Evolutionary conservation across 1,140 invertebrate genomes (phyloP).

Genomic region (Drosophila dunni): DNA sequence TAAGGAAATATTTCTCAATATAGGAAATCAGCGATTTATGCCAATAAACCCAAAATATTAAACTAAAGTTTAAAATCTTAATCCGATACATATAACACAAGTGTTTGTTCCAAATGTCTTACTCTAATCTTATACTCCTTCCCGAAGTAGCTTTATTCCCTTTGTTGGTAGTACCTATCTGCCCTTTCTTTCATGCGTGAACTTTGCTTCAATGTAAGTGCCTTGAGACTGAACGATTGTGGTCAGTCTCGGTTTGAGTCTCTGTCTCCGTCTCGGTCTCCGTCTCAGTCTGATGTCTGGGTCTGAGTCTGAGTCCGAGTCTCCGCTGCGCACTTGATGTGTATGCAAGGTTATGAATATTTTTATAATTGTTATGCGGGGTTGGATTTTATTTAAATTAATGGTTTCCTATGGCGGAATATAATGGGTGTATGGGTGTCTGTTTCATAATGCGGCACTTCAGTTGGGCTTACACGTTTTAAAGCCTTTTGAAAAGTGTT

Average conservation of each 20-base stretch:
- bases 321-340: constrained; percentile 47
- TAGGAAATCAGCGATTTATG: too few species aligned
- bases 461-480: constrained; percentile 8
- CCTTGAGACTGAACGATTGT: constrained; percentile 75
- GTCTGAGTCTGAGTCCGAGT: constrained; percentile 1
- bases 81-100: too few species aligned
- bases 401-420: constrained; percentile 25
- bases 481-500: constrained; percentile 19
- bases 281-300: background rate
- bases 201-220: constrained; percentile 62
- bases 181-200: constrained; percentile 50
- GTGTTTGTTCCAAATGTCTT: too few species aligned
- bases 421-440: constrained; percentile 2
- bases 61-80: too few species aligned
- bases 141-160: too few species aligned
- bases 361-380: constrained; percentile 17
- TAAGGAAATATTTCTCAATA: too few species aligned
- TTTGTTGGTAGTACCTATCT: constrained; percentile 7
- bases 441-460: constrained; percentile 24
- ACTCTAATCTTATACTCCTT: too few species aligned
- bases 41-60: too few species aligned
- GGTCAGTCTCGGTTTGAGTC: constrained; percentile 51
- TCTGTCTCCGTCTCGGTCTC: background rate
- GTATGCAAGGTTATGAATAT: constrained; percentile 59
- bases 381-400: constrained; percentile 37